A percentile compares a stretch with the other conserved stretches of the same genome.
These are phyloP conservation scores for Harpagifer antarcticus DNA, from an alignment of 2,797 vertebrate genomes.

Conservation along the genomic window DNA sequence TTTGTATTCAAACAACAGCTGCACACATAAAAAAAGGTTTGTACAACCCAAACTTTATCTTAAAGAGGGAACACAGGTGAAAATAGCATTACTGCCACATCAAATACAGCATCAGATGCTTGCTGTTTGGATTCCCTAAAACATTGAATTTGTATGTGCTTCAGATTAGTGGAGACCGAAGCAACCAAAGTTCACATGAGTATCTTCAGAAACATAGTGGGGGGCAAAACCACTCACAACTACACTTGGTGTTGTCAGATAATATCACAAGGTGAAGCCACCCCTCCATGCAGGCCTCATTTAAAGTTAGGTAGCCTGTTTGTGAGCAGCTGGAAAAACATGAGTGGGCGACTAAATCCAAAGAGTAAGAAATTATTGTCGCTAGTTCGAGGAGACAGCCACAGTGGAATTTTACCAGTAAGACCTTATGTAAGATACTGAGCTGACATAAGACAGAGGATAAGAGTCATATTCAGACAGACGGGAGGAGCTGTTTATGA, in stretches of 20 bases:
- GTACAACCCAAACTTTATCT: no score
- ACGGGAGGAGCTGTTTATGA: conserved; percentile 41
- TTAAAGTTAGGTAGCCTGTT: conserved; percentile 71
- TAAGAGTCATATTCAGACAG: conserved; percentile 47
- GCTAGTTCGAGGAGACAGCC: conserved; percentile 49
- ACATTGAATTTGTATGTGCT: conserved; percentile 29
- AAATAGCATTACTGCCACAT: conserved; percentile 1
- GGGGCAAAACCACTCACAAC: conserved; percentile 17
- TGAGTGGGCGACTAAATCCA: conserved; percentile 70
- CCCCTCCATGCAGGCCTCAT: conserved; percentile 40
- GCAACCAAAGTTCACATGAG: neutral
- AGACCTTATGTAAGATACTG: conserved; percentile 75
- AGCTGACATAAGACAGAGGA: conserved; percentile 49
- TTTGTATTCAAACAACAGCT: neutral
- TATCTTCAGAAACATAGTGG: no score
- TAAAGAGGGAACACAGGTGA: neutral
- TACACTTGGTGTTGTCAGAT: conserved; percentile 55
- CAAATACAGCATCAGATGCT: conserved; percentile 10
- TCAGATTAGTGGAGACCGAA: conserved; percentile 24
- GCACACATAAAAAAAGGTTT: neutral
- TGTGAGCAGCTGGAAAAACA: conserved; percentile 82
- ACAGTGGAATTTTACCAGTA: conserved; percentile 79
- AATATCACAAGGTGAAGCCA: conserved; percentile 46
- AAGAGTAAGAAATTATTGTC: conserved; percentile 79
- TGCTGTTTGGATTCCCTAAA: neutral